Conservation (phyloP, 92 coral and sea anemone species). For the Paramuricea clavata region DNA sequence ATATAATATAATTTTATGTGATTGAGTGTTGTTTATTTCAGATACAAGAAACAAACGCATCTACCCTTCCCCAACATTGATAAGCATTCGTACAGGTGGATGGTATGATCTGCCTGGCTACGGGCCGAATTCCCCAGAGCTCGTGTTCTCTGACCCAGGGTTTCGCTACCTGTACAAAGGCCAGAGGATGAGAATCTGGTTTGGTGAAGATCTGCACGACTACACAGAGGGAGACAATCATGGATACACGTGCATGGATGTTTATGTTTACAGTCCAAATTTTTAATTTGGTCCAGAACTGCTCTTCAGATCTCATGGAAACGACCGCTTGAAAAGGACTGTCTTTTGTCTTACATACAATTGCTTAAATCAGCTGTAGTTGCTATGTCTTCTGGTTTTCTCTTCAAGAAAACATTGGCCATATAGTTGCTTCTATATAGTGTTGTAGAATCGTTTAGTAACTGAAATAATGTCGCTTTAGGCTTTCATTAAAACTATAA, state of each 20-base stretch:
- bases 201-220: not conserved
- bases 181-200: slow-evolving; percentile 3
- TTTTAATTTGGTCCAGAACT: not conserved
- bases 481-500: too few species aligned
- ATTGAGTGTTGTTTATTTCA: not conserved
- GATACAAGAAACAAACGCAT: slow-evolving; percentile 13
- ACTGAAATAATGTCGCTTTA: too few species aligned
- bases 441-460: too few species aligned
- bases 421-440: too few species aligned
- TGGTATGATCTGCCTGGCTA: slow-evolving; percentile 21
- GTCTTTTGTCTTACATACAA: too few species aligned
- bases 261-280: not conserved
- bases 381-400: too few species aligned
- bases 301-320: too few species aligned
- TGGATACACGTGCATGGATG: not conserved
- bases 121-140: not conserved
- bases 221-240: not conserved
- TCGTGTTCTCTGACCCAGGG: slow-evolving; percentile 12
- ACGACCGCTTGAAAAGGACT: too few species aligned
- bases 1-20: not conserved
- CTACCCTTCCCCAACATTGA: not conserved
- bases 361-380: too few species aligned
- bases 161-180: slow-evolving; percentile 4
- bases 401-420: too few species aligned
- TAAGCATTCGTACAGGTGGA: not conserved